A percentile compares a stretch with the other conserved stretches of the same genome.
Conservation (phyloP, 2,113 vertebrate species). For the Myrmecobius fasciatus region DNA sequence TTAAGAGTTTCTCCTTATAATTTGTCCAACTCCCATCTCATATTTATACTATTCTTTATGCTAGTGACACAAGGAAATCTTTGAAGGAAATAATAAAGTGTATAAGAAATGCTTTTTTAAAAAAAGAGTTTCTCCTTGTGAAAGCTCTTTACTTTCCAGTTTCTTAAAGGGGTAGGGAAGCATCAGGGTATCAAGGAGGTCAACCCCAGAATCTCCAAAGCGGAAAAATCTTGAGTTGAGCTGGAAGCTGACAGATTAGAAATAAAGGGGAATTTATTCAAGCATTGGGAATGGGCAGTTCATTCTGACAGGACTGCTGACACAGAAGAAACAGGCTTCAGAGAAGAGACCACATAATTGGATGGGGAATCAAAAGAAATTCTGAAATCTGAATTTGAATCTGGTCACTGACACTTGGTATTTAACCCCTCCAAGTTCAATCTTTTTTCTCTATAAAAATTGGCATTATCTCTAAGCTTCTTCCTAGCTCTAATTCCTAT, state of each 20-base stretch:
- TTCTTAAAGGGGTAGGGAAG: neutral
- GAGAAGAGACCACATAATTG: neutral
- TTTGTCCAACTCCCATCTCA: too few species aligned
- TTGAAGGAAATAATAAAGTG: too few species aligned
- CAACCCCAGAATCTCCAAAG: neutral
- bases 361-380: neutral
- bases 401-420: neutral
- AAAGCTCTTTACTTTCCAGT: constrained; percentile 17
- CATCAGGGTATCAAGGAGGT: neutral
- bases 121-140: neutral
- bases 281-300: neutral
- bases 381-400: neutral
- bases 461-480: neutral
- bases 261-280: neutral
- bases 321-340: neutral
- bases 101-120: too few species aligned
- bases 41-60: too few species aligned
- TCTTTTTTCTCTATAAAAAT: neutral
- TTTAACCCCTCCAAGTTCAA: neutral
- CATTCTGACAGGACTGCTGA: neutral
- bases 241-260: neutral
- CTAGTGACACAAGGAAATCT: too few species aligned
- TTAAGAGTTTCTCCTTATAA: constrained; percentile 5
- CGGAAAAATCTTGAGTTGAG: neutral
- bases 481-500: neutral